Evolutionary conservation across 2,797 vertebrate genomes (phyloP).

Genomic region (Psittacula derbiana): DNA sequence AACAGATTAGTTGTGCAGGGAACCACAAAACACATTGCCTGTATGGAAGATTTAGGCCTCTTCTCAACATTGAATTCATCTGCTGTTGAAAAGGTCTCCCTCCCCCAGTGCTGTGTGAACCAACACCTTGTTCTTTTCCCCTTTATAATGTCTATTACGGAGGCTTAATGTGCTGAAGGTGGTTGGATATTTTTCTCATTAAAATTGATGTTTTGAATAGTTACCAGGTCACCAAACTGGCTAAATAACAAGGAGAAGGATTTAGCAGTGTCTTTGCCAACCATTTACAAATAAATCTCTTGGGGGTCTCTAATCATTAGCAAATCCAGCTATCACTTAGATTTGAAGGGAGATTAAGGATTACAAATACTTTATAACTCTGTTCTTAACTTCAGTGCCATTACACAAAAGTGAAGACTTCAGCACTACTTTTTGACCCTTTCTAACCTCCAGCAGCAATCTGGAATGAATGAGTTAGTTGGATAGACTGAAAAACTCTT

Average conservation of each 20-base stretch:
- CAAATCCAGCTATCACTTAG: neutral
- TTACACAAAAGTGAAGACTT: neutral
- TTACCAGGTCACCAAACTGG: conserved; percentile 28
- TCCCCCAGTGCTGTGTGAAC: neutral
- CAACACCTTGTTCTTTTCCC: neutral
- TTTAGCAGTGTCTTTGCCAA: conserved; percentile 20
- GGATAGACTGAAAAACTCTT: neutral
- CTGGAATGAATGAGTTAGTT: neutral
- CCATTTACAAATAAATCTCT: conserved; percentile 22
- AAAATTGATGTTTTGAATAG: conserved; percentile 3
- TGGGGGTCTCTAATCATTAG: neutral
- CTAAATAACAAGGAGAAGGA: neutral
- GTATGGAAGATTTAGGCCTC: neutral
- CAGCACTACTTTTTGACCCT: neutral
- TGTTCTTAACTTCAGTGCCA: neutral
- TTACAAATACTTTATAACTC: neutral
- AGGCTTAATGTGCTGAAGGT: neutral
- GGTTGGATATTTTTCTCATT: conserved; percentile 22
- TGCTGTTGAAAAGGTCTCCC: conserved; percentile 12
- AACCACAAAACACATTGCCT: conserved; percentile 30
- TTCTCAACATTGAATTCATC: conserved; percentile 8
- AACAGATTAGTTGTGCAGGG: conserved; percentile 59
- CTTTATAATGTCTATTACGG: neutral
- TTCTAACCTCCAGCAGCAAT: neutral
- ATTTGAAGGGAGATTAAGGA: conserved; percentile 18